A percentile compares a stretch with the other conserved stretches of the same genome.
Conservation (phyloP, 2,888 invertebrate species). For the Stenoptilia bipunctidactyla region DNA sequence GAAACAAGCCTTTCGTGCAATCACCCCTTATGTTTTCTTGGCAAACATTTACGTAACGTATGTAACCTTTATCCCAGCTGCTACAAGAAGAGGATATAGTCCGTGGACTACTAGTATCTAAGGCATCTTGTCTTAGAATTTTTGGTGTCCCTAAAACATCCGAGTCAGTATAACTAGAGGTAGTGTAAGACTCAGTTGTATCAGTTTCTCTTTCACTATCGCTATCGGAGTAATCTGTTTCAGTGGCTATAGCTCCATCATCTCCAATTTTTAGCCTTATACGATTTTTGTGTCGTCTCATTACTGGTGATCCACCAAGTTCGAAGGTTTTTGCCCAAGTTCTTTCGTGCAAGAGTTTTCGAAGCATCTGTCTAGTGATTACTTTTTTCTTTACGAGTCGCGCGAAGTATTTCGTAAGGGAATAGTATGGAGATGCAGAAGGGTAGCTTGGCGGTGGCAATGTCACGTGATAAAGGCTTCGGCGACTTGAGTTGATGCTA, state of each 20-base stretch:
- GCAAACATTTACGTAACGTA: slow-evolving; percentile 55
- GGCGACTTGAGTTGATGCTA: slow-evolving; percentile 65
- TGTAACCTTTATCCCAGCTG: slow-evolving; percentile 73
- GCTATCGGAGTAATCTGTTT: slow-evolving; percentile 52
- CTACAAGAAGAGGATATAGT: slow-evolving; percentile 60
- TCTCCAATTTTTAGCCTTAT: slow-evolving; percentile 50
- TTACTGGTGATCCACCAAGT: slow-evolving; percentile 52
- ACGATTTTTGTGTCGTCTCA: slow-evolving; percentile 54
- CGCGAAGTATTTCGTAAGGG: slow-evolving; percentile 82
- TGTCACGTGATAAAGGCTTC: slow-evolving; percentile 71
- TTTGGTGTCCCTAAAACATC: slow-evolving; percentile 35
- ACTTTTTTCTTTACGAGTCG: slow-evolving; percentile 79
- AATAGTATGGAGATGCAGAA: slow-evolving; percentile 82
- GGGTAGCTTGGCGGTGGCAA: slow-evolving; percentile 82
- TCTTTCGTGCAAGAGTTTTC: slow-evolving; percentile 78
- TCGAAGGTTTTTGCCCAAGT: slow-evolving; percentile 64
- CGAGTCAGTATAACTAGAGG: slow-evolving; percentile 45
- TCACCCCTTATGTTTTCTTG: slow-evolving; percentile 29
- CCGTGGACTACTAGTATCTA: slow-evolving; percentile 56
- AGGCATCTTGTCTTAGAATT: slow-evolving; percentile 72
- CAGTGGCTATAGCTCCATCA: slow-evolving; percentile 52
- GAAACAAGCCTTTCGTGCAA: slow-evolving; percentile 52
- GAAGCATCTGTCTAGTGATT: slow-evolving; percentile 78
- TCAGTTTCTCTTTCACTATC: slow-evolving; percentile 54
- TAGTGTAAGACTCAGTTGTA: slow-evolving; percentile 48